These are phyloP conservation scores for Anolis apletophallus DNA, from an alignment of 2,797 vertebrate genomes.

Conservation along the genomic window DNA sequence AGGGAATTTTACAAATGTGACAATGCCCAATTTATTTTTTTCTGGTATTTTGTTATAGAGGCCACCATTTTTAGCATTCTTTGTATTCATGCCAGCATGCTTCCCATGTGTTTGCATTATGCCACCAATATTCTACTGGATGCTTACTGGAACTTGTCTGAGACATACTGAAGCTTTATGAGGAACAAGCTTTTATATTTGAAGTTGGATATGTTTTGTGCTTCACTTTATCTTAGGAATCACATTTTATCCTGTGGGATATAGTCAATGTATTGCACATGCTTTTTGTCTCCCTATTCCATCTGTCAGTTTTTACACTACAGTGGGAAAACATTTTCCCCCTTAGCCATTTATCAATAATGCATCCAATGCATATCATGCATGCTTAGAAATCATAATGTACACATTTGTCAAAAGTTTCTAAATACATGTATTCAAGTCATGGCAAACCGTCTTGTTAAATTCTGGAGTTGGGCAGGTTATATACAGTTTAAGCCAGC, in stretches of 20 bases:
- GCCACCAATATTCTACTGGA: background rate
- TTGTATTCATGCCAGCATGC: background rate
- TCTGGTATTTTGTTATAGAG: background rate
- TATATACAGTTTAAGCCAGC: background rate
- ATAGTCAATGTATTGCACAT: background rate
- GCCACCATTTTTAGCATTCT: background rate
- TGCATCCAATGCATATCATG: background rate
- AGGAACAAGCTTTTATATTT: background rate
- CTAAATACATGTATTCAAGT: background rate
- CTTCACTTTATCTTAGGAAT: constrained; percentile 2
- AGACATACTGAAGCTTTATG: background rate
- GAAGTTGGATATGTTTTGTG: background rate
- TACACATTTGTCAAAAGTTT: background rate
- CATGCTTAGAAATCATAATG: background rate
- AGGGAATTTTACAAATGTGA: too few relatives aligned
- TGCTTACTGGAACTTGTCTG: background rate
- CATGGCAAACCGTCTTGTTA: background rate
- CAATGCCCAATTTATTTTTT: too few relatives aligned
- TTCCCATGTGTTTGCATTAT: background rate
- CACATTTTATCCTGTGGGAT: background rate
- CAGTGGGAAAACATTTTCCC: background rate
- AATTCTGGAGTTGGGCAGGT: background rate
- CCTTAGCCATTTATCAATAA: background rate
- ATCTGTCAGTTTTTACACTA: background rate
- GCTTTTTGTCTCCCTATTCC: background rate